Base-by-base conservation (phyloP, 2,797 vertebrate species). In the Notolabrus celidotus region DNA sequence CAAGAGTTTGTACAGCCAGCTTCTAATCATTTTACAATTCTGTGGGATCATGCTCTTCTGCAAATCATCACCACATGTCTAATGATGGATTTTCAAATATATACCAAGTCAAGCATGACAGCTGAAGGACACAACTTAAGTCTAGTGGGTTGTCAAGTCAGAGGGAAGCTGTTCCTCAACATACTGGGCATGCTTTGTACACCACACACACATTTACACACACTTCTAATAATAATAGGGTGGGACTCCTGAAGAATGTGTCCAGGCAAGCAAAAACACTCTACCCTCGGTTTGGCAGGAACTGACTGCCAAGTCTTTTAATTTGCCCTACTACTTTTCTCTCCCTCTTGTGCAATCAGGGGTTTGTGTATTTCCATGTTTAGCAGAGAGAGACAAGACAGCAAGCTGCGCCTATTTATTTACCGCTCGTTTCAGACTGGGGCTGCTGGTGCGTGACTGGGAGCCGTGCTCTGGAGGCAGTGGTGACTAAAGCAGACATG, bases 211-310 rank as follows among this genome's bases (percentile, higher is more conserved):
- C 60, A 58, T 42, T 70, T 46, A 57, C 45, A 51, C 49, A 49
- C 42, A 58, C 25, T 84, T 84, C 77, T 91, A 92, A 91, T 94
- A 93, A 93, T 93, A 88, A 89, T 82, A 90, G 88, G 85, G 87
- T 92, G 85, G 87, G 83, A 87, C 77, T 85, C 65, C 65, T 59
- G 69, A 88, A 85, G 90, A 94, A 93, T 94, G 87, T 91, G 91
- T 92, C 83, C 74, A 90, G 80, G 90, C 91, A 92, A 88, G 92
- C 91, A 89, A 84, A 93, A 91, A 89, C 63, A 68, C 61, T 81
- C 71, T 72, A 38, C 83, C 50, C 46, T 62, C 42, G 80, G 70
- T 89, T 89, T 90, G 88, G 88, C 85, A 82, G 72, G 74, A 85
- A 79, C 66, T 45, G 19, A 74, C 83, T 87, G 76, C 79, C 59